Evolutionary conservation across 1,140 invertebrate genomes (phyloP).

Genomic region (Scaptomyza graminum): DNA sequence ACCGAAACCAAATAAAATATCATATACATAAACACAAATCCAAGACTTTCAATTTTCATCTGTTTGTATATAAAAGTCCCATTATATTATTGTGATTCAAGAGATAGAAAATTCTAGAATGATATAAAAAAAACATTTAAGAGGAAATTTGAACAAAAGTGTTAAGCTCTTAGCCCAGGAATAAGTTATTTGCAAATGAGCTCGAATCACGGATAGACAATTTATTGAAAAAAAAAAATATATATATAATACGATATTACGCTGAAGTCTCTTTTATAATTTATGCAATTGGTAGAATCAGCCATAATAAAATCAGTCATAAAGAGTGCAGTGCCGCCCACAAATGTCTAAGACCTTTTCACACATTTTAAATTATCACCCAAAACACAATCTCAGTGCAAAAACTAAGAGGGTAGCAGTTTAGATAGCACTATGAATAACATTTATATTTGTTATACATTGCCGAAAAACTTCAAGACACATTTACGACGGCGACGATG

Average conservation of each 20-base stretch:
- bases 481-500: constrained; percentile 48
- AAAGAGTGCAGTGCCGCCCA: constrained; percentile 18
- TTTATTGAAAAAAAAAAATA: too few relatives aligned
- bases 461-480: constrained; percentile 27
- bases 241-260: too few relatives aligned
- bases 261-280: too few relatives aligned
- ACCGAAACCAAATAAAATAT: not conserved
- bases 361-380: constrained; percentile 22
- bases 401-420: not conserved
- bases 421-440: constrained; percentile 34
- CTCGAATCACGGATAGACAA: not conserved
- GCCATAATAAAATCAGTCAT: constrained; percentile 13
- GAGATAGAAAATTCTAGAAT: too few relatives aligned
- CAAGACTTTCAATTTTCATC: too few relatives aligned
- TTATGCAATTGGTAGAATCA: not conserved
- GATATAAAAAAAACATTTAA: too few relatives aligned
- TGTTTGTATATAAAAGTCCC: too few relatives aligned
- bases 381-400: not conserved
- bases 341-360: constrained; percentile 38
- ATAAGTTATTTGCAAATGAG: too few relatives aligned
- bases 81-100: too few relatives aligned
- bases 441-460: constrained; percentile 47
- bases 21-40: not conserved
- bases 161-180: too few relatives aligned
- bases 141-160: too few relatives aligned